Conservation (phyloP, 2,888 invertebrate genomes). For the Lepidochrysops patricia region DNA sequence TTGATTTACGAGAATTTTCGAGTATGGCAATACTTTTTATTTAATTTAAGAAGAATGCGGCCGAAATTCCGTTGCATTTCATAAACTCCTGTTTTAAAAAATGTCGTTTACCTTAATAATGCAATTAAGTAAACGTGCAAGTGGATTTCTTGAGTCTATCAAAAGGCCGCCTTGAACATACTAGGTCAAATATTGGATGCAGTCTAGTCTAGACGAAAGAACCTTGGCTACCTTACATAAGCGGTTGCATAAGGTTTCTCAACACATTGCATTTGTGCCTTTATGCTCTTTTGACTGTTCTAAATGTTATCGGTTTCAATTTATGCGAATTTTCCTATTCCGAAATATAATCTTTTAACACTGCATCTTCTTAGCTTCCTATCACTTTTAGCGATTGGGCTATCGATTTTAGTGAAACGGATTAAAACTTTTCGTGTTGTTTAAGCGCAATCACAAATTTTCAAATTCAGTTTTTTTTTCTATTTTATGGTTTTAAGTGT, state of each 20-base stretch:
- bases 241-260: conserved; percentile 37
- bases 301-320: background rate
- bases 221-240: conserved; percentile 49
- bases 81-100: conserved; percentile 5
- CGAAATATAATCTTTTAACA: too few relatives aligned
- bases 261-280: conserved; percentile 25
- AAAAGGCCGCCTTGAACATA: conserved; percentile 37
- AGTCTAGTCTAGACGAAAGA: conserved; percentile 41
- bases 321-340: background rate
- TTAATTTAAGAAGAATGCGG: background rate
- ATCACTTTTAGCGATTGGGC: too few relatives aligned
- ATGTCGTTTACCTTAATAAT: conserved; percentile 6
- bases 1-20: conserved; percentile 6
- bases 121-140: background rate
- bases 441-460: too few relatives aligned
- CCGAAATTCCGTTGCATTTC: conserved; percentile 2
- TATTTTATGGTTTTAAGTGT: too few relatives aligned
- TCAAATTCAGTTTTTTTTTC: too few relatives aligned
- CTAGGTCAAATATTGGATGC: conserved; percentile 51
- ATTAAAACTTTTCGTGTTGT: too few relatives aligned
- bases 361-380: too few relatives aligned
- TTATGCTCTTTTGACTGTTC: conserved; percentile 7
- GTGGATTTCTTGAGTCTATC: conserved; percentile 16
- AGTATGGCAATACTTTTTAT: background rate
- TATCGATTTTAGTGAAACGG: too few relatives aligned